Evolutionary conservation across 37 sponge, comb jelly and placozoan genomes (phyloP).

Genomic region (Aplysina aerophoba): DNA sequence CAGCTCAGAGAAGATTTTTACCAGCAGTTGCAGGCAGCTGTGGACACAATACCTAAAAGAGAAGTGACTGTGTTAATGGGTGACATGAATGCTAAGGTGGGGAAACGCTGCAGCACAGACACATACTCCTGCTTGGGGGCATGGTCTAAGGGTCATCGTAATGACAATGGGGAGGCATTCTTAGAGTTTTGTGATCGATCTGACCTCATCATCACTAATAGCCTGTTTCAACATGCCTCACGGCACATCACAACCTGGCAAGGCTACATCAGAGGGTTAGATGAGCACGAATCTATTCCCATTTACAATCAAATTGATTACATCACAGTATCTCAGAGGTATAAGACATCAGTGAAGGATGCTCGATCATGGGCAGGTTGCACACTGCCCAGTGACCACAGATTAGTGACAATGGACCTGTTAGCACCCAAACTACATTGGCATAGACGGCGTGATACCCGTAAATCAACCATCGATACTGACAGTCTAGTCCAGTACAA

Average conservation of each 20-base stretch:
- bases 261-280: background rate
- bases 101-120: background rate
- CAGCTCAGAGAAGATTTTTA: background rate
- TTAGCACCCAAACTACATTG: background rate
- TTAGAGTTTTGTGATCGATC: slow-evolving; percentile 6
- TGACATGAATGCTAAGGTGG: no score
- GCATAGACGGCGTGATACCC: background rate
- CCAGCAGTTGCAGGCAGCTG: background rate
- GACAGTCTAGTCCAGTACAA: background rate
- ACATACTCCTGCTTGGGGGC: slow-evolving; percentile 15
- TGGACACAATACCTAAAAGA: no score
- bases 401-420: slow-evolving; percentile 4
- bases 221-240: slow-evolving; percentile 18
- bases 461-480: background rate
- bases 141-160: slow-evolving; percentile 12
- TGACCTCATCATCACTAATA: slow-evolving; percentile 6
- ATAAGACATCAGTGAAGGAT: slow-evolving; percentile 9
- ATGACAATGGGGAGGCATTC: slow-evolving; percentile 23
- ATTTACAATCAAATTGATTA: slow-evolving; percentile 28
- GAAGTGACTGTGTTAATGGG: no score
- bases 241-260: slow-evolving; percentile 23
- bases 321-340: background rate
- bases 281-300: background rate
- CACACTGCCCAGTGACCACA: slow-evolving; percentile 9
- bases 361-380: slow-evolving; percentile 24